phyloP scores from a whole-genome alignment of 1,140 invertebrate genomes.

The Vollenhovia emeryi region DNA sequence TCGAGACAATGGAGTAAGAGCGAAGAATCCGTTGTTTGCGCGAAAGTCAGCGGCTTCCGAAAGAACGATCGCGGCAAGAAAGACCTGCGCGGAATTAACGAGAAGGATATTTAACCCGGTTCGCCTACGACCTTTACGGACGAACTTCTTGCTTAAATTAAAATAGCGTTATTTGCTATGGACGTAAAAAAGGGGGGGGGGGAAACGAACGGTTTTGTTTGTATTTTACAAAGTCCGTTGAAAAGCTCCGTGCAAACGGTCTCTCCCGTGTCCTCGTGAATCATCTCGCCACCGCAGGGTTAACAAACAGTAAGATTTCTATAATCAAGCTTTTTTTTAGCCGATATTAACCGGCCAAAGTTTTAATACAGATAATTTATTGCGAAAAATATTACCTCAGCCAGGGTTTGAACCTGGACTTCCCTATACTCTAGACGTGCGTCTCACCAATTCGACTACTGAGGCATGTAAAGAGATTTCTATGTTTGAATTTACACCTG shows the following conservation, averaged over 20 bases:
- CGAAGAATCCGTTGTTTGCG: conserved; percentile 15
- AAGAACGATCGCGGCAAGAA: conserved; percentile 19
- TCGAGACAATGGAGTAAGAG: conserved; percentile 42
- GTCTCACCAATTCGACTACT: no score
- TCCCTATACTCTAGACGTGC: no score
- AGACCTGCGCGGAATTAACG: conserved; percentile 26
- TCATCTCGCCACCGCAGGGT: not conserved
- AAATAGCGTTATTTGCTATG: not conserved
- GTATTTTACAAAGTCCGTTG: not conserved
- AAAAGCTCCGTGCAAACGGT: not conserved
- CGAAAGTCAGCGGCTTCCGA: conserved; percentile 34
- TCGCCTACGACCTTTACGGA: not conserved
- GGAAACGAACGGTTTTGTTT: not conserved
- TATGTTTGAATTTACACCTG: no score
- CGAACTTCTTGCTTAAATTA: not conserved
- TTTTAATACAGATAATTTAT: no score
- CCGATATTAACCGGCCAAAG: no score
- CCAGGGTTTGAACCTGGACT: no score
- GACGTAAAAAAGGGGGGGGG: not conserved
- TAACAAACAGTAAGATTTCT: conserved; percentile 22
- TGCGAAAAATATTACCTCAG: no score
- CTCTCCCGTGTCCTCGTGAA: conserved; percentile 2
- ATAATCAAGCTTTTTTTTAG: conserved; percentile 15
- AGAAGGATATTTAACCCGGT: not conserved
- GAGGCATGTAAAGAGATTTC: no score